Percentiles rank a stretch among this genome's conserved stretches.
These are phyloP conservation scores for Cordilura impudica DNA, from an alignment of 2,888 invertebrate genomes.

Conservation along the genomic window DNA sequence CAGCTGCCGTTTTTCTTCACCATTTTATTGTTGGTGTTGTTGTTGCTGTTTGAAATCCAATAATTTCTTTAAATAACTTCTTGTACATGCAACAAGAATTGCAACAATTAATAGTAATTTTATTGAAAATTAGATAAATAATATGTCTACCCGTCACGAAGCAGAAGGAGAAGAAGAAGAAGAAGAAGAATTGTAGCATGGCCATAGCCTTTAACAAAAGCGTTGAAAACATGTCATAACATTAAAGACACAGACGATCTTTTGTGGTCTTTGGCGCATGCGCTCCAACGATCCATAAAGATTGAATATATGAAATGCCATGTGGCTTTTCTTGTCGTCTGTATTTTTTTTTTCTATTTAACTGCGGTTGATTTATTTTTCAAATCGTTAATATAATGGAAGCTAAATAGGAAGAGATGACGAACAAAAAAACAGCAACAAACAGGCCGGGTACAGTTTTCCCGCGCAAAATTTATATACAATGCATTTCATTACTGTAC, in stretches of 20 bases:
- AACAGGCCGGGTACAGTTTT: conserved; percentile 59
- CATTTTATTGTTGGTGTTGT: not conserved
- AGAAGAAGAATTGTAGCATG: conserved; percentile 27
- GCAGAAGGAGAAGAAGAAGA: not conserved
- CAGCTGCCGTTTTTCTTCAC: conserved; percentile 41
- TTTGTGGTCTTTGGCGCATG: conserved; percentile 62
- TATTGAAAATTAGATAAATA: conserved; percentile 63
- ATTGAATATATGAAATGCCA: conserved; percentile 62
- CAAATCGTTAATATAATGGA: conserved; percentile 33
- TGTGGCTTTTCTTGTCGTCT: conserved; percentile 55
- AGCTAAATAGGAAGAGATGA: conserved; percentile 7
- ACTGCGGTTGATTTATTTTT: conserved; percentile 62
- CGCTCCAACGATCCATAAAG: conserved; percentile 63
- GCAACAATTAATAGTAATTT: conserved; percentile 63
- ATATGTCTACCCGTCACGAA: conserved; percentile 47
- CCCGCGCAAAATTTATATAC: conserved; percentile 58
- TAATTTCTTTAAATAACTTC: conserved; percentile 61
- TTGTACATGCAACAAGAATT: conserved; percentile 57
- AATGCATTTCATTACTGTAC: not conserved
- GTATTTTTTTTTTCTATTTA: conserved; percentile 5
- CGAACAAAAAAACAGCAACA: conserved; percentile 1
- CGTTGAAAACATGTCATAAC: conserved; percentile 54
- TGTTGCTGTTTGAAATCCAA: conserved; percentile 40
- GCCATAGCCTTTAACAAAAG: conserved; percentile 31
- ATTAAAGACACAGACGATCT: conserved; percentile 49